These are phyloP conservation scores for Rhineura floridana DNA, from an alignment of 2,113 vertebrate genomes.

Conservation along the genomic window DNA sequence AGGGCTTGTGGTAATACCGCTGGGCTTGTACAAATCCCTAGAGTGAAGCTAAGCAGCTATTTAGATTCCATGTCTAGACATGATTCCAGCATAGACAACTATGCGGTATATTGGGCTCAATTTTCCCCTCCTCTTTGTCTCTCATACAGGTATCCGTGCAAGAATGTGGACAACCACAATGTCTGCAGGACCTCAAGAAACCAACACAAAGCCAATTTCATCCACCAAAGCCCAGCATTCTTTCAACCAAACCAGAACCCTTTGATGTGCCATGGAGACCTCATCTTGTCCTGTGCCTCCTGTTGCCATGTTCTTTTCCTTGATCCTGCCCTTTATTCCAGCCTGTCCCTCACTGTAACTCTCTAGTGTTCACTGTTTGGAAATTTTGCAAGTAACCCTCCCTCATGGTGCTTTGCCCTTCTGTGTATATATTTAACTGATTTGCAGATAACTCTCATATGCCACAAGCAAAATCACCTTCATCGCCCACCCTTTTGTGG, in stretches of 20 bases:
- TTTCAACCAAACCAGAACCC: not conserved
- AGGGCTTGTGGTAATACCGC: too few species aligned
- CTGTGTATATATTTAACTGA: not conserved
- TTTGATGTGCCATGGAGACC: not conserved
- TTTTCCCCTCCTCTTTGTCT: not conserved
- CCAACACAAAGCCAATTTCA: not conserved
- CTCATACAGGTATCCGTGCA: slow-evolving; percentile 1
- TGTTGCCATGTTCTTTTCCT: not conserved
- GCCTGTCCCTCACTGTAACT: not conserved
- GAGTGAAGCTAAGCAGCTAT: not conserved
- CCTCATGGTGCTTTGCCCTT: slow-evolving; percentile 11
- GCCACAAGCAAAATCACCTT: not conserved
- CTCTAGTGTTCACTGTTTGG: slow-evolving; percentile 11
- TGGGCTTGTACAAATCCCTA: not conserved
- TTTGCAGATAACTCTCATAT: not conserved
- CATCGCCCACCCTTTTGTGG: not conserved
- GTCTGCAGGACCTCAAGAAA: slow-evolving; percentile 10
- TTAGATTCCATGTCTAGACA: not conserved
- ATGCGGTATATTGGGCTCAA: not conserved
- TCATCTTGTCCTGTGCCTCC: not conserved
- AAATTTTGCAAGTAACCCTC: not conserved
- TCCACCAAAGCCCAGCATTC: slow-evolving; percentile 10
- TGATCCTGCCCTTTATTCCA: not conserved
- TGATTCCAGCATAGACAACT: not conserved
- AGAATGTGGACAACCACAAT: not conserved